phyloP scores from a whole-genome alignment of 2,797 vertebrate species.

The Petrocephalus schoutedeni region DNA sequence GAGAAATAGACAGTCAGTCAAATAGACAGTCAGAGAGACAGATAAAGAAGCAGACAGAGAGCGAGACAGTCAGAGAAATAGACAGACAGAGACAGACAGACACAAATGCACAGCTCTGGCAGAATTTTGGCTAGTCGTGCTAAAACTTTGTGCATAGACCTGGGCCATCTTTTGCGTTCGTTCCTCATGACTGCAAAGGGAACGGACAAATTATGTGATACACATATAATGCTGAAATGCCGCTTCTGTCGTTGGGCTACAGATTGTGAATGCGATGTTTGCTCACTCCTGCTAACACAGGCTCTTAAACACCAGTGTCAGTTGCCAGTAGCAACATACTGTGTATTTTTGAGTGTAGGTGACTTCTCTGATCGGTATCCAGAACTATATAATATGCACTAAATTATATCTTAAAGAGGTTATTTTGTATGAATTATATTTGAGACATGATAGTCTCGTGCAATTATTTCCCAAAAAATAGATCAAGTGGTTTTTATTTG shows the following conservation, averaged over 20 bases:
- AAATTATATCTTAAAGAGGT: background rate
- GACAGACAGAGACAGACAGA: background rate
- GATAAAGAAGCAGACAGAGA: background rate
- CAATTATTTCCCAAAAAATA: background rate
- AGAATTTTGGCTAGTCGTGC: background rate
- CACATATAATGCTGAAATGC: background rate
- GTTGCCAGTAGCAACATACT: slow-evolving; percentile 13
- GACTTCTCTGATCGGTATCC: background rate
- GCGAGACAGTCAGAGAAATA: background rate
- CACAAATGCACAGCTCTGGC: background rate
- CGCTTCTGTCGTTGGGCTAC: background rate
- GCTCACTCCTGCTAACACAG: slow-evolving; percentile 18
- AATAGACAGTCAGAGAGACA: background rate
- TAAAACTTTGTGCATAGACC: background rate
- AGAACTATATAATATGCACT: background rate
- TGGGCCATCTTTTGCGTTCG: background rate
- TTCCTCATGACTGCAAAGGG: background rate
- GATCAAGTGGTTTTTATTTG: background rate
- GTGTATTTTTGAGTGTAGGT: background rate
- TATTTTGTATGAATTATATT: background rate
- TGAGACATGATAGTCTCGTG: background rate
- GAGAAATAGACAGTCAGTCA: too few species aligned
- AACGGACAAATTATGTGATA: background rate
- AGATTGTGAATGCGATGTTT: background rate
- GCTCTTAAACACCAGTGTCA: slow-evolving; percentile 16